Evolutionary conservation across 2,113 vertebrate species (phyloP).

Genomic region (Dinomys branickii): DNA sequence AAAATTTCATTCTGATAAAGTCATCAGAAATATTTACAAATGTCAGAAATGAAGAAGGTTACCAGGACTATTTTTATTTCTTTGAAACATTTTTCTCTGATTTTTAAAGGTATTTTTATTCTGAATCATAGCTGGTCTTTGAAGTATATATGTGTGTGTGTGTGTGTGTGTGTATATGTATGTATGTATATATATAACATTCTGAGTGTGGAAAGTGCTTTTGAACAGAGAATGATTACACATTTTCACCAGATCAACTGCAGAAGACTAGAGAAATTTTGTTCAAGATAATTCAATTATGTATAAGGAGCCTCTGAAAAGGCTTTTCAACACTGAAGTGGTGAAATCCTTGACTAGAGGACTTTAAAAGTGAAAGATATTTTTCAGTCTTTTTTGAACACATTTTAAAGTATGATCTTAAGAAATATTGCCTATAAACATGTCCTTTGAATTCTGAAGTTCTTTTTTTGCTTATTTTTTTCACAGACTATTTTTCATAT

Average conservation of each 20-base stretch:
- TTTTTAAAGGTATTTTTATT: neutral
- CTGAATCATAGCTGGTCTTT: neutral
- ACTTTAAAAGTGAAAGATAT: neutral
- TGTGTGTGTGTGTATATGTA: too few species aligned
- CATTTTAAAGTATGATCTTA: neutral
- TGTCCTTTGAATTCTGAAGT: neutral
- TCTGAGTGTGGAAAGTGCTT: conserved; percentile 12
- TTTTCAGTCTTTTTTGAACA: conserved; percentile 22
- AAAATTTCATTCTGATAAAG: neutral
- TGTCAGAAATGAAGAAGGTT: neutral
- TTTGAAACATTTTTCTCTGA: neutral
- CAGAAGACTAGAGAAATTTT: neutral
- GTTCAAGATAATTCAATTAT: neutral
- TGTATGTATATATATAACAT: neutral
- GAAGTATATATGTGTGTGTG: too few species aligned
- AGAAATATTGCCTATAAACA: neutral
- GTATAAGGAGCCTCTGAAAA: neutral
- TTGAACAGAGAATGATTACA: neutral
- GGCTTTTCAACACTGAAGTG: neutral
- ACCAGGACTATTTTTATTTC: neutral
- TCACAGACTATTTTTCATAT: neutral
- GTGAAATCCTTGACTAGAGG: neutral
- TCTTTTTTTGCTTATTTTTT: neutral
- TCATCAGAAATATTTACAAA: neutral
- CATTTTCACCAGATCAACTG: neutral